Evolutionary conservation across 2,797 vertebrate species (phyloP).

Genomic region (Eidolon dupreanum): DNA sequence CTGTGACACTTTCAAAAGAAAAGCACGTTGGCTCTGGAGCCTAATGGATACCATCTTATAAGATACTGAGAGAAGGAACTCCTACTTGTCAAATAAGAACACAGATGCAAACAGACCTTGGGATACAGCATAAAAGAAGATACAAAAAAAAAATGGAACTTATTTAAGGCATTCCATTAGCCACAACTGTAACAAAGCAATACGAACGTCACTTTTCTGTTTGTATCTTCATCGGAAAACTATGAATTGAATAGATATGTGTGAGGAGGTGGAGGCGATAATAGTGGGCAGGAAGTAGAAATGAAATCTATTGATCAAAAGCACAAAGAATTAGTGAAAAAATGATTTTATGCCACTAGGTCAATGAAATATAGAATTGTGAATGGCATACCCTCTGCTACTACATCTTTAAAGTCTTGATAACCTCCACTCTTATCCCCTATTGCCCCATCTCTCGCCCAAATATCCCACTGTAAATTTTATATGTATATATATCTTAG

Average conservation of each 20-base stretch:
- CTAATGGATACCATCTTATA: neutral
- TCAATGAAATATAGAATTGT: neutral
- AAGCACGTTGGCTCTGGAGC: neutral
- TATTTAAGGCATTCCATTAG: neutral
- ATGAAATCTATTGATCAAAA: slow-evolving; percentile 23
- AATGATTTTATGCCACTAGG: neutral
- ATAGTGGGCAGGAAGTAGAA: neutral
- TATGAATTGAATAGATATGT: neutral
- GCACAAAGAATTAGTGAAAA: slow-evolving; percentile 12
- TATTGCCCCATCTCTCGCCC: neutral
- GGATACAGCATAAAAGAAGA: neutral
- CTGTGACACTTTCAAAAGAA: neutral
- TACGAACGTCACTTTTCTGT: neutral
- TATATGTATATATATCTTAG: neutral
- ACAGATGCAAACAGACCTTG: neutral
- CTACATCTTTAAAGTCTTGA: neutral
- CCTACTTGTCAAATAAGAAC: neutral
- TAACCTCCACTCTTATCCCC: neutral
- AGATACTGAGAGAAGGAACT: neutral
- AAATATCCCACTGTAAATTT: neutral
- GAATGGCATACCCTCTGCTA: neutral
- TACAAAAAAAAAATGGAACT: neutral
- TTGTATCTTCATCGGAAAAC: neutral
- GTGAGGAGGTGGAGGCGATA: neutral
- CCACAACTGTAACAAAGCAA: neutral